Base-by-base conservation (phyloP, 2,113 vertebrate species). In the Phodopus roborovskii region DNA sequence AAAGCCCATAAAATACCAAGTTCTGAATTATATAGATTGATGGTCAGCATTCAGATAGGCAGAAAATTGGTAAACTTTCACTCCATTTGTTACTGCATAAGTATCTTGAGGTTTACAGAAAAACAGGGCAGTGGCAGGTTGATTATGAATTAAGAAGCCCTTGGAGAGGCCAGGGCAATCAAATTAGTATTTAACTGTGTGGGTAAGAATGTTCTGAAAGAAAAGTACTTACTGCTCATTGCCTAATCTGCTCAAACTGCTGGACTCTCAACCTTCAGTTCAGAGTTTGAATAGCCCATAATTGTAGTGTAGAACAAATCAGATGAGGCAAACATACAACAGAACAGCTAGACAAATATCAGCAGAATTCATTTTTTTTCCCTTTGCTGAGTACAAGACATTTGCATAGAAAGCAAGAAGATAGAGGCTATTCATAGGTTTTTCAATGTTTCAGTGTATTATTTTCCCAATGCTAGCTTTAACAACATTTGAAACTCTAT, bases 151-250 rank as follows among this genome's bases (percentile, higher is more conserved):
- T 74, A 71, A 89, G 58, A 7, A 45, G 2, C 12, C 73, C 20
- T 81, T 30, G 50, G 50, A 24, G 74, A 82, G 45, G 24, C 7
- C 28, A 42, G 5, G 4, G 20, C 89, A 11, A 33, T 90, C 94
- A 90, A 96, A 94, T 56, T 66, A 60, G 30, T 89, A 93, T 84
- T 92, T 88, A 92, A 95, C 42, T 92, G 9, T 74, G 53, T 78
- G 19, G 19, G 16, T 90, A 39, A 70, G 30, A 88, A 56, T 4
- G 12, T 66, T 66, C 26, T 56, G 11, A 74, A 84, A 87, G 64
- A 94, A 26, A 66, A 19, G 9, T 33, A 74, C 39, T 91, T 79
- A 73, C 70, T 42, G 86, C 79, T 64, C 22, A 66, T 79, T 84
- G 28, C 42, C 58, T 94, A 24, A 83, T 86, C 60, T 83, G 19